phyloP scores from a whole-genome alignment of 2,797 vertebrate genomes.

The Gobionotothen gibberifrons region DNA sequence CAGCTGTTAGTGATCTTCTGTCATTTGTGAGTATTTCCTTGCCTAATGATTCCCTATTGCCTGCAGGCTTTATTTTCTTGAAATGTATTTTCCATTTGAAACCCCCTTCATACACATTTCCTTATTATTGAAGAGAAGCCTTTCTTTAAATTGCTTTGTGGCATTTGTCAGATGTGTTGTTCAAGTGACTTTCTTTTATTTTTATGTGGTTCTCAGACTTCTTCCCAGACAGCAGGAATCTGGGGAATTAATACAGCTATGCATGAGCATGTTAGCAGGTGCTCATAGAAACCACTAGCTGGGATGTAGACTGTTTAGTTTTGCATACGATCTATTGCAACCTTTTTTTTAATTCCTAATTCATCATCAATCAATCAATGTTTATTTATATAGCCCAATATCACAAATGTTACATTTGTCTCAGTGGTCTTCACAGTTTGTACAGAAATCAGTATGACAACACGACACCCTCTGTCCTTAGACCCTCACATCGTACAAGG shows the following conservation, averaged over 20 bases:
- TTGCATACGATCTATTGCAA: neutral
- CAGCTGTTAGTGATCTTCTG: too few species aligned
- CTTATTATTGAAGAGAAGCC: neutral
- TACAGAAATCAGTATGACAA: too few species aligned
- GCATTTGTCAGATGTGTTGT: neutral
- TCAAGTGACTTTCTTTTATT: neutral
- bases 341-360: too few species aligned
- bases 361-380: too few species aligned
- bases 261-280: too few species aligned
- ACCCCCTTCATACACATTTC: neutral
- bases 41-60: neutral
- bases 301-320: neutral
- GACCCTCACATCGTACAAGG: too few species aligned
- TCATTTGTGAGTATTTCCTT: neutral
- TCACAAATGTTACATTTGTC: too few species aligned
- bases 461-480: too few species aligned
- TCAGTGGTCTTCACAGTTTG: too few species aligned
- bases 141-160: neutral
- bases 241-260: neutral
- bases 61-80: neutral
- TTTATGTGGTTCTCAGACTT: neutral
- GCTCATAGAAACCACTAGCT: too few species aligned
- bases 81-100: neutral
- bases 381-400: too few species aligned
- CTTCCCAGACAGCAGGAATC: neutral